These are phyloP conservation scores for Poecilia gillii DNA, from an alignment of 2,797 vertebrate species.

Conservation along the genomic window DNA sequence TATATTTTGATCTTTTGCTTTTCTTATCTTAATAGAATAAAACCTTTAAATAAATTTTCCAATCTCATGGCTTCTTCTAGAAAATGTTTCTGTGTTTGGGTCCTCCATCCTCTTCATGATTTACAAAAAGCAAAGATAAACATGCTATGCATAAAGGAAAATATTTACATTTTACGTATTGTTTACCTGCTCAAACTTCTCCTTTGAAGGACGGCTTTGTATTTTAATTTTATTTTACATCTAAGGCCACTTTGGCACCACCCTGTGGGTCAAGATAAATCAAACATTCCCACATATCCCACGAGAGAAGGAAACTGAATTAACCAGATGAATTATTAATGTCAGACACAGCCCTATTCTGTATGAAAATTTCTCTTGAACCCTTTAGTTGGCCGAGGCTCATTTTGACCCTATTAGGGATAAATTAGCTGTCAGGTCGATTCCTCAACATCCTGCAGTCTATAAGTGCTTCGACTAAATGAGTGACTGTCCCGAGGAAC, in stretches of 20 bases:
- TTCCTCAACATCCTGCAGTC: constrained; percentile 4
- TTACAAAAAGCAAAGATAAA: neutral
- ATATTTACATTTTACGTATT: neutral
- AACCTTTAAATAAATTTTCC: neutral
- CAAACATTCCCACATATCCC: neutral
- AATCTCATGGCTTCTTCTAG: neutral
- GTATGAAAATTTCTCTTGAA: neutral
- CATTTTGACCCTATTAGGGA: constrained; percentile 24
- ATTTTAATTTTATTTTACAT: neutral
- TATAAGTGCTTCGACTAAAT: constrained; percentile 1
- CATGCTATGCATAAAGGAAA: neutral
- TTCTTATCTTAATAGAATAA: neutral
- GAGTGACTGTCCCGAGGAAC: neutral
- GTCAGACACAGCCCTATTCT: constrained; percentile 1
- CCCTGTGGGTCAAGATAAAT: neutral
- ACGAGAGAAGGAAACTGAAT: neutral
- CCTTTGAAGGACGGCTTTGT: neutral
- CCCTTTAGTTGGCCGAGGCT: neutral
- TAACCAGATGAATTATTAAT: constrained; percentile 7
- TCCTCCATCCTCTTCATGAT: neutral
- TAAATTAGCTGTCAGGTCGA: constrained; percentile 12
- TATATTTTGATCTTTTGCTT: neutral
- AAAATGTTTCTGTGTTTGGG: neutral
- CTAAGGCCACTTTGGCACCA: constrained; percentile 1
- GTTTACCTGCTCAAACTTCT: neutral